Conservation (phyloP, 92 coral and sea anemone species). For the Bergia sp. region DNA sequence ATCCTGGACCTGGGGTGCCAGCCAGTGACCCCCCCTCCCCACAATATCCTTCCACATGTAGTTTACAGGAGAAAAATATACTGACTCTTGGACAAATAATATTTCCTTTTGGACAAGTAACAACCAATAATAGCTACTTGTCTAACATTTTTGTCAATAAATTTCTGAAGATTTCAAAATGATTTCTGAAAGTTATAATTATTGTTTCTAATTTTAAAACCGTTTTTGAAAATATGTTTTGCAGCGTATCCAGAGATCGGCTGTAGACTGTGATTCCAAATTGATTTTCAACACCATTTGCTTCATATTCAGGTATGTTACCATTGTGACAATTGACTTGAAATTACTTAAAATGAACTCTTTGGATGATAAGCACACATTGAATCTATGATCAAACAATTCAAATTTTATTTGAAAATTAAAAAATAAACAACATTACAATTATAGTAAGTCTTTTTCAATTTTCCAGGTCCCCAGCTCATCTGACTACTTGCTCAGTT, state of each 20-base stretch:
- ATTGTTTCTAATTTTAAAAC: neutral
- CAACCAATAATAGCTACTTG: too few relatives aligned
- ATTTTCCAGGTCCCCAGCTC: neutral
- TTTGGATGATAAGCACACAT: neutral
- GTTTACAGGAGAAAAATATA: too few relatives aligned
- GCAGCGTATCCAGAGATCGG: slow-evolving; percentile 72
- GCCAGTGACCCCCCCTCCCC: too few relatives aligned
- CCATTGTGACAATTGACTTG: neutral
- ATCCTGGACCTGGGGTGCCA: too few relatives aligned
- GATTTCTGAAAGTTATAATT: too few relatives aligned
- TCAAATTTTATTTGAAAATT: neutral
- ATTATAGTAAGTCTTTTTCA: neutral
- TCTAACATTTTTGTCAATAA: too few relatives aligned
- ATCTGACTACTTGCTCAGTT: too few relatives aligned
- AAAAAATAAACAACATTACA: too few relatives aligned
- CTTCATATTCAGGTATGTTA: slow-evolving; percentile 82
- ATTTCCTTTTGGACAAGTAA: too few relatives aligned
- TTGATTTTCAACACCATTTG: slow-evolving; percentile 81
- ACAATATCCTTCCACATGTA: too few relatives aligned
- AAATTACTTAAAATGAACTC: neutral
- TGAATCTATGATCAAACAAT: neutral
- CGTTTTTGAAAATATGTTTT: neutral
- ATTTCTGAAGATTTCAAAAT: too few relatives aligned
- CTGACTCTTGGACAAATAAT: too few relatives aligned
- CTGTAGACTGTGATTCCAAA: slow-evolving; percentile 77